Evolutionary conservation across 2,888 invertebrate species (phyloP).

Genomic region (Dione vanillae): DNA sequence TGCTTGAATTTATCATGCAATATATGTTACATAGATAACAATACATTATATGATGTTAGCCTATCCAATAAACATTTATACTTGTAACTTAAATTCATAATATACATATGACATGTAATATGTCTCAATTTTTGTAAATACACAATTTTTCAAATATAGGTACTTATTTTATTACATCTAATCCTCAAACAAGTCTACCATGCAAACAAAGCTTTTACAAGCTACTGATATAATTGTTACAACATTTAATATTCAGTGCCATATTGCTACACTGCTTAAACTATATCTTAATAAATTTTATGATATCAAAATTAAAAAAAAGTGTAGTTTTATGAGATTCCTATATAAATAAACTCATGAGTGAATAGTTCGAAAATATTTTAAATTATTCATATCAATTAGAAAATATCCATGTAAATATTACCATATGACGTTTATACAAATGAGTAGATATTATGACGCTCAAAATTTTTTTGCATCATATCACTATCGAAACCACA

Average conservation of each 20-base stretch:
- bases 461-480: constrained; percentile 28
- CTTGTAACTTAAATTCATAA: constrained; percentile 64
- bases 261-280: constrained; percentile 67
- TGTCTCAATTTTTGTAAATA: constrained; percentile 67
- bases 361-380: constrained; percentile 47
- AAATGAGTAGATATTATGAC: constrained; percentile 11
- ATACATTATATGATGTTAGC: constrained; percentile 58
- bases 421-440: constrained; percentile 35
- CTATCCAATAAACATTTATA: constrained; percentile 66
- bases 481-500: constrained; percentile 28
- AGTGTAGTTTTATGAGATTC: constrained; percentile 60
- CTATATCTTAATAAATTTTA: constrained; percentile 55
- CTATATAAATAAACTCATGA: constrained; percentile 51
- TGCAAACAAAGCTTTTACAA: constrained; percentile 74
- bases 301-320: constrained; percentile 55
- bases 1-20: constrained; percentile 61
- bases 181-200: constrained; percentile 71
- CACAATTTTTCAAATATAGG: constrained; percentile 60
- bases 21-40: constrained; percentile 70
- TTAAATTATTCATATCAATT: constrained; percentile 42
- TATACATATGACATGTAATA: constrained; percentile 68
- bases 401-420: constrained; percentile 35
- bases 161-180: constrained; percentile 68
- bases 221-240: constrained; percentile 70
- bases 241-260: constrained; percentile 70